Percentiles rank a stretch among this genome's conserved stretches.
Evolutionary conservation across 1,140 invertebrate species (phyloP).

Genomic region (Drosophila biarmipes): DNA sequence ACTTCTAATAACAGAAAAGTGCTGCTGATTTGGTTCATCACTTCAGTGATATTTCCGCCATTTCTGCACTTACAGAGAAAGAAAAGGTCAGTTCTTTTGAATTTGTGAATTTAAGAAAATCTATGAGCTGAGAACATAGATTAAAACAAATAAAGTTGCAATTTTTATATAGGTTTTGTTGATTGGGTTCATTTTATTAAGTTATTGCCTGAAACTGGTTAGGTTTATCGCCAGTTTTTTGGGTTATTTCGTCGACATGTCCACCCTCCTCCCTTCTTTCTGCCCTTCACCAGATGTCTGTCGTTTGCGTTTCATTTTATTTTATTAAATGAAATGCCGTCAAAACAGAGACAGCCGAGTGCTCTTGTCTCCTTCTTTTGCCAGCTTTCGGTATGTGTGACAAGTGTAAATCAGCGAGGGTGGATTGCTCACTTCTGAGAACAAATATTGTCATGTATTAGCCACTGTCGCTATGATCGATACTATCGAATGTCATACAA

Average conservation of each 20-base stretch:
- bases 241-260: conserved; percentile 2
- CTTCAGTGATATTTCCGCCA: conserved; percentile 69
- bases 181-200: not conserved
- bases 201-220: conserved; percentile 6
- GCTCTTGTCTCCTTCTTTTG: not conserved
- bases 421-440: not conserved
- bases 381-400: conserved; percentile 29
- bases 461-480: too few species aligned
- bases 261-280: conserved; percentile 1
- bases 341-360: conserved; percentile 57
- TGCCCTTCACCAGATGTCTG: conserved; percentile 52
- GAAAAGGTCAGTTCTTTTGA: not conserved
- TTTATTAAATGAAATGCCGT: conserved; percentile 78
- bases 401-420: conserved; percentile 59
- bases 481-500: too few species aligned
- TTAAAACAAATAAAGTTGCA: not conserved
- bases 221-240: not conserved
- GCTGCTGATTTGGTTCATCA: conserved; percentile 79
- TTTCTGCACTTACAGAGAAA: not conserved
- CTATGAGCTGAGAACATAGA: too few species aligned
- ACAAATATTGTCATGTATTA: not conserved
- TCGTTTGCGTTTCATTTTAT: conserved; percentile 75
- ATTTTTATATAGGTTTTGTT: not conserved
- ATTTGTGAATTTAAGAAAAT: not conserved
- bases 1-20: conserved; percentile 79